Evolutionary conservation across 1,140 invertebrate genomes (phyloP), one percentile per base, ranked within the genome.

Genomic region (Tetraneura akinire): DNA sequence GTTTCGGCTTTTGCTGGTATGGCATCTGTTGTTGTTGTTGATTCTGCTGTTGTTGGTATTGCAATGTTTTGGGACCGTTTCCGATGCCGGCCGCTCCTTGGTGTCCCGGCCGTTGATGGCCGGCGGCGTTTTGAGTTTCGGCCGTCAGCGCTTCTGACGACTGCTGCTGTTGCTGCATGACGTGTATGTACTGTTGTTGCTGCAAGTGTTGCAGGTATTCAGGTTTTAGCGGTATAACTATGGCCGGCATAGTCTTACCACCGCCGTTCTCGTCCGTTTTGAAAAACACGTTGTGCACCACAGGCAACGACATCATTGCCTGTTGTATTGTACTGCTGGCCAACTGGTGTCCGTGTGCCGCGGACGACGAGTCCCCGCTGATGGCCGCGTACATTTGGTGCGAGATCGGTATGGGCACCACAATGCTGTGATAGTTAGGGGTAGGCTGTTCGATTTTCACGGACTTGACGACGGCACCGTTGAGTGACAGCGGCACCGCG

Each of bases 211-310:
- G 55, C 14, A 78, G 21, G 55, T 78, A 78, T 60, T 78, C 74
- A n/a, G 74, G 74, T 62, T 78, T 78, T 3, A 78, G 55, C 0
- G 74, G 74, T 45, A 78, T 78, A 13, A 78, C 74, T 18, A 78
- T 78, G 37, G 74, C 74, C 14, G 74, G 74, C 74, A 78, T 78
- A 9, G 55, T 78, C 21, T 62, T 78, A 21, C 74, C 74, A 6
- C 53, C 74, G 21, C 74, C 74, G 55, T 62, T 47, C 37, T 78
- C 74, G 55, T 78, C 74, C 32, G 74, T 78, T 21, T 78, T 78
- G 21, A 78, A 78, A 55, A 78, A 78, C n/a, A 78, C 74, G 55
- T 78, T 78, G 53, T 78, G 74, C n/a, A 78, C 74, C 55, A 78
- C 74, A 21, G 74, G 74, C 53, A 78, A 21, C 37, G 74, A 78